phyloP scores from a whole-genome alignment of 2,113 vertebrate genomes.

The Phaethornis superciliosus region DNA sequence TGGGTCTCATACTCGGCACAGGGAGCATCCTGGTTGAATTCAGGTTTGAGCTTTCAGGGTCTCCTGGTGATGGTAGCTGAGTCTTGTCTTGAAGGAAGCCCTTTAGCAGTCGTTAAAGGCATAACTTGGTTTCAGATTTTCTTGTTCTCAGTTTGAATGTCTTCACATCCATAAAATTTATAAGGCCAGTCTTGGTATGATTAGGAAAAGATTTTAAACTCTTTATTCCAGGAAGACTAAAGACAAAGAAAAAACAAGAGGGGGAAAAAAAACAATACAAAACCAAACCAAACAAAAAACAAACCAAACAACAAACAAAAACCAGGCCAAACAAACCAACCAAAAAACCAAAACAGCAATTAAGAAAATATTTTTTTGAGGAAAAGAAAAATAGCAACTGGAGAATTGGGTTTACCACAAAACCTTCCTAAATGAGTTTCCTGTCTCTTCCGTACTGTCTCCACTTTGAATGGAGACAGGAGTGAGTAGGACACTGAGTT shows the following conservation, averaged over 20 bases:
- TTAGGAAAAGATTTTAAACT: not conserved
- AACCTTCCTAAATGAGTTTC: not conserved
- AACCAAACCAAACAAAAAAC: too few relatives aligned
- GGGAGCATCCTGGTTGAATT: not conserved
- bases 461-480: not conserved
- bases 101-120: not conserved
- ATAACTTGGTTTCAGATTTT: not conserved
- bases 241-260: not conserved
- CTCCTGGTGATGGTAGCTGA: not conserved
- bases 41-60: not conserved
- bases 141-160: not conserved
- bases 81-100: not conserved
- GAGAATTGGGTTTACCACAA: not conserved
- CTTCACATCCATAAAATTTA: not conserved
- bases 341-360: not conserved
- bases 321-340: too few relatives aligned
- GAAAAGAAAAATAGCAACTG: not conserved
- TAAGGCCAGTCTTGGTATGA: not conserved
- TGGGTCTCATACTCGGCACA: not conserved
- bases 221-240: not conserved
- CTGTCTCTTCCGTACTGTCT: not conserved
- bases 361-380: not conserved
- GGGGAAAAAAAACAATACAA: accelerated
- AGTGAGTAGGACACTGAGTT: not conserved
- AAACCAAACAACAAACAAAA: too few relatives aligned